phyloP scores from a whole-genome alignment of 2,888 invertebrate species.

The Rapana venosa region DNA sequence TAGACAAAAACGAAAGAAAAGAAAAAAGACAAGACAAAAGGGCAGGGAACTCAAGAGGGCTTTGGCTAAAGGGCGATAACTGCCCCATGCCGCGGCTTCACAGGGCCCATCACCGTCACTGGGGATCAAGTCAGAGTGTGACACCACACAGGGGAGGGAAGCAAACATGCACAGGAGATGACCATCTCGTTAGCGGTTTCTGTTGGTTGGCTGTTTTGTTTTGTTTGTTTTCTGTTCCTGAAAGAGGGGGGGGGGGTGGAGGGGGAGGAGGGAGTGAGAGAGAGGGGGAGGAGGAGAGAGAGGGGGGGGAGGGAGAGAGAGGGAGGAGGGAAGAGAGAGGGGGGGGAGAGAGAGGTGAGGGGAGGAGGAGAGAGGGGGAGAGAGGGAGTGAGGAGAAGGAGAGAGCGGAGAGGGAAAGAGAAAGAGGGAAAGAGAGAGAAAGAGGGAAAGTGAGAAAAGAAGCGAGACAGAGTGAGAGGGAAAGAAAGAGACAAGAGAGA shows the following conservation, averaged over 20 bases:
- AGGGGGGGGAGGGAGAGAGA: neutral
- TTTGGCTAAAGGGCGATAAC: too few species aligned
- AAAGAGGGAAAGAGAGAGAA: neutral
- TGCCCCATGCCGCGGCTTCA: too few species aligned
- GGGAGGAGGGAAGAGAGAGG: neutral
- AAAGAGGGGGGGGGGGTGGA: neutral
- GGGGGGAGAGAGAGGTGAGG: neutral
- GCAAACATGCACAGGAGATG: too few species aligned
- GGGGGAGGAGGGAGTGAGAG: neutral
- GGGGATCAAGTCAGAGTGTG: too few species aligned
- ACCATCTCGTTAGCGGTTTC: too few species aligned
- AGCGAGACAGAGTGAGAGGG: neutral
- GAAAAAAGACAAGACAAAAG: too few species aligned
- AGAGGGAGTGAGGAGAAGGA: neutral
- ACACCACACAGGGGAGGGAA: too few species aligned
- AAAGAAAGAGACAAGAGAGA: neutral
- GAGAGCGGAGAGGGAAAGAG: neutral
- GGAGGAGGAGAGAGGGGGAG: neutral
- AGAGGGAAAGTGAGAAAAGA: neutral
- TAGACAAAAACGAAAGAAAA: too few species aligned
- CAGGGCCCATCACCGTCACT: too few species aligned
- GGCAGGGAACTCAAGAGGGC: too few species aligned
- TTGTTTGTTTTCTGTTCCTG: too few species aligned
- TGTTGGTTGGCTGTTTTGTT: too few species aligned
- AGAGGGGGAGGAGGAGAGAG: neutral